Evolutionary conservation across 2,113 vertebrate genomes (phyloP).

Genomic region (Limanda limanda): DNA sequence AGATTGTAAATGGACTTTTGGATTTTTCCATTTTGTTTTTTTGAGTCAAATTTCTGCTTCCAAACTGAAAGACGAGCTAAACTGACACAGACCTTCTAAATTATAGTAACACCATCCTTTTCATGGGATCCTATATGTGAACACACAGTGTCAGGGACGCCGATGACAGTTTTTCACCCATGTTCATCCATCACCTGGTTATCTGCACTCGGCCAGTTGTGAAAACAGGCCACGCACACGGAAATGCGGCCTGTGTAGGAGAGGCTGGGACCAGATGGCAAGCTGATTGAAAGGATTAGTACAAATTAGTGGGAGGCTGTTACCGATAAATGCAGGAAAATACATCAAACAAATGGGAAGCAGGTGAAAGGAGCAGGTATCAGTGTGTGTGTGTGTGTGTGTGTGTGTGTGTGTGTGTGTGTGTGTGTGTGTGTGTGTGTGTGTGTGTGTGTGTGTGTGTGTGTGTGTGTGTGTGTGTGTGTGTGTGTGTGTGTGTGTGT

Average conservation of each 20-base stretch:
- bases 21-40: no score
- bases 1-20: no score
- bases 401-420: constrained; percentile 3
- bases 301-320: constrained; percentile 56
- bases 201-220: constrained; percentile 1
- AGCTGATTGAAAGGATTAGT: constrained; percentile 56
- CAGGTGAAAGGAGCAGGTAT: constrained; percentile 28
- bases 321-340: constrained; percentile 45
- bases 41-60: no score
- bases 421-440: constrained; percentile 1
- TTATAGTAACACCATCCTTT: no score
- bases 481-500: constrained; percentile 1
- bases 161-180: not conserved
- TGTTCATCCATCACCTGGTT: constrained; percentile 17
- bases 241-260: not conserved
- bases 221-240: constrained; percentile 6
- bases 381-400: constrained; percentile 1
- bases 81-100: no score
- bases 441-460: constrained; percentile 5
- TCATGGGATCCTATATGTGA: no score
- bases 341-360: constrained; percentile 53
- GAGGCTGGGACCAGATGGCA: constrained; percentile 43
- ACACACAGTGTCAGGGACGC: not conserved
- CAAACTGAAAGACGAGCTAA: no score
- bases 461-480: constrained; percentile 4